These are phyloP conservation scores for Dendrolimus pini DNA, from an alignment of 2,888 invertebrate species.

Conservation along the genomic window DNA sequence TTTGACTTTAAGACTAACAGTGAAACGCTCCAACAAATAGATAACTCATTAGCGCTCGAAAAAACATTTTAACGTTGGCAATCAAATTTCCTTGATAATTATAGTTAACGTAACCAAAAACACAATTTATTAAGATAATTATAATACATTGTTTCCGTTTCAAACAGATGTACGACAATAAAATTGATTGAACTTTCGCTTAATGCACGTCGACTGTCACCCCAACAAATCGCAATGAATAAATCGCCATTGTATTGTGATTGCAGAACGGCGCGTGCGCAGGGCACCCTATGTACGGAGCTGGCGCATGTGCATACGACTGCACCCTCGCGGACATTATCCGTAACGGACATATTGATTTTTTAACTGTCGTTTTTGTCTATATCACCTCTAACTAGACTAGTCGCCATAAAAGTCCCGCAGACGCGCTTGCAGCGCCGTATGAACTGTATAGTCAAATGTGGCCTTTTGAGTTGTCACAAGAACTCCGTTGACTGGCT, in stretches of 20 bases:
- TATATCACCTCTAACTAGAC: background rate
- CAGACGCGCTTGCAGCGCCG: too few relatives aligned
- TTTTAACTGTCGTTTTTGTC: slow-evolving; percentile 62
- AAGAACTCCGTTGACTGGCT: too few relatives aligned
- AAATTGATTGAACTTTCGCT: background rate
- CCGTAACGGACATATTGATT: slow-evolving; percentile 70
- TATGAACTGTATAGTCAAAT: too few relatives aligned
- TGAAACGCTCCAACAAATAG: too few relatives aligned
- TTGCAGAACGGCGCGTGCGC: slow-evolving; percentile 49
- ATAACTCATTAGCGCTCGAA: too few relatives aligned
- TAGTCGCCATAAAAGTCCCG: too few relatives aligned
- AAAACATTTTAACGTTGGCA: too few relatives aligned
- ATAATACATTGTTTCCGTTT: slow-evolving; percentile 15
- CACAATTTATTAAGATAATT: background rate
- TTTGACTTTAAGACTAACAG: too few relatives aligned
- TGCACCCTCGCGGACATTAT: slow-evolving; percentile 64
- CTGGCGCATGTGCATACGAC: background rate
- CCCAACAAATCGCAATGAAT: slow-evolving; percentile 38
- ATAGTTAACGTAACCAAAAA: background rate
- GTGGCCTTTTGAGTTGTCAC: too few relatives aligned
- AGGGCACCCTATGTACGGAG: slow-evolving; percentile 40
- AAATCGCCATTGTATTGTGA: slow-evolving; percentile 44
- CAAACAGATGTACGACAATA: background rate
- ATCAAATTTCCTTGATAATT: too few relatives aligned
- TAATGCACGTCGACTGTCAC: slow-evolving; percentile 19